These are phyloP conservation scores for Platycheirus rosarum DNA, from an alignment of 2,888 invertebrate species.

Conservation along the genomic window DNA sequence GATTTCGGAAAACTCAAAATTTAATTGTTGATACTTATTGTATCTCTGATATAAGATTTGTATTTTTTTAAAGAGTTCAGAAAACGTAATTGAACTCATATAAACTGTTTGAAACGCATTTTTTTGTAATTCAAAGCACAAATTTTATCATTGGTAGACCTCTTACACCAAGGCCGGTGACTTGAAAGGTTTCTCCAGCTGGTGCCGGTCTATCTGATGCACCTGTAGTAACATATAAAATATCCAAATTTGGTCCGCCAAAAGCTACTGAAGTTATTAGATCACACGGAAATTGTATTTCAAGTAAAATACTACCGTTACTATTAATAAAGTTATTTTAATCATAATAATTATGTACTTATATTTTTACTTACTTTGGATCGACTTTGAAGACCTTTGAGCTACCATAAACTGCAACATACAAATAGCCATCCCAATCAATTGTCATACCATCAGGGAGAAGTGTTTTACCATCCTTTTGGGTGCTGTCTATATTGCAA, in stretches of 20 bases:
- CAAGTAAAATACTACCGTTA: slow-evolving; percentile 84
- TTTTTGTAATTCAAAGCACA: slow-evolving; percentile 3
- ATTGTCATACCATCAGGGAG: slow-evolving; percentile 91
- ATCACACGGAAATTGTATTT: slow-evolving; percentile 86
- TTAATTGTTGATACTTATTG: no score
- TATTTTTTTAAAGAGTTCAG: no score
- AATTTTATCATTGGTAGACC: slow-evolving; percentile 82
- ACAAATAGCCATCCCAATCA: slow-evolving; percentile 89
- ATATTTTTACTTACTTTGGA: slow-evolving; percentile 78
- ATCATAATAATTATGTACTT: not conserved
- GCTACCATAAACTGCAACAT: slow-evolving; percentile 90
- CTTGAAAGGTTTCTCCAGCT: slow-evolving; percentile 85
- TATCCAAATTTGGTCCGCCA: slow-evolving; percentile 87
- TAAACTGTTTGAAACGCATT: no score
- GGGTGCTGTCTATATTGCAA: slow-evolving; percentile 83
- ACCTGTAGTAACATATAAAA: slow-evolving; percentile 88
- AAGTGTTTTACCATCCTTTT: slow-evolving; percentile 81
- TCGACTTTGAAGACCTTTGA: slow-evolving; percentile 83
- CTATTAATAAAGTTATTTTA: slow-evolving; percentile 69
- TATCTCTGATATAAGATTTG: no score
- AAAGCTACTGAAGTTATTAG: slow-evolving; percentile 89
- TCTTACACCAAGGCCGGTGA: slow-evolving; percentile 85
- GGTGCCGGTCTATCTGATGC: slow-evolving; percentile 80
- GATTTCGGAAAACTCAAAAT: no score
- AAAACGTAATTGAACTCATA: no score